Evolutionary conservation across 2,888 invertebrate species (phyloP).

Genomic region (Dryomyza anilis): DNA sequence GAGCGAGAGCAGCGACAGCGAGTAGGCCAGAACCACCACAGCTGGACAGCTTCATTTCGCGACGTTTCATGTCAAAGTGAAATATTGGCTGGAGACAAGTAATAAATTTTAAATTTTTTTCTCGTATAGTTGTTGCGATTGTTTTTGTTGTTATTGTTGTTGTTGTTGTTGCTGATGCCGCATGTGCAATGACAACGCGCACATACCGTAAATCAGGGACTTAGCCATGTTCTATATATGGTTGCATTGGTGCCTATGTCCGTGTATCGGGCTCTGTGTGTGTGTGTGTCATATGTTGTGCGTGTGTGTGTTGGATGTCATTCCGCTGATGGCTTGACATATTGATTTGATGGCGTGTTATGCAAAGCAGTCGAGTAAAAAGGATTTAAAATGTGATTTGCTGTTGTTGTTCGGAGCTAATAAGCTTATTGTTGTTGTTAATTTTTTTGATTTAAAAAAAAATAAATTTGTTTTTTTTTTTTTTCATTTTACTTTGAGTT

Average conservation of each 20-base stretch:
- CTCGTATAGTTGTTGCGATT: conserved; percentile 39
- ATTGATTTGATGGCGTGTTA: conserved; percentile 51
- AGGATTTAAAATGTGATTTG: conserved; percentile 10
- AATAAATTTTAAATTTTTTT: conserved; percentile 54
- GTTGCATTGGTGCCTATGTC: background rate
- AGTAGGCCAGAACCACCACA: conserved; percentile 40
- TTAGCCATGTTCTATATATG: conserved; percentile 42
- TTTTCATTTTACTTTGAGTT: background rate
- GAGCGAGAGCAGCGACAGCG: background rate
- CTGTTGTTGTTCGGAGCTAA: background rate
- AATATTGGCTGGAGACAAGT: conserved; percentile 60
- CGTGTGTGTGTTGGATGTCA: conserved; percentile 3
- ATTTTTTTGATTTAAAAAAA: background rate
- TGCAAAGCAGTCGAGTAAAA: conserved; percentile 21
- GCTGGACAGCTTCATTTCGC: conserved; percentile 57
- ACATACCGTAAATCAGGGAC: conserved; percentile 54
- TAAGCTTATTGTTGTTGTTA: background rate
- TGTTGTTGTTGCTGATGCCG: conserved; percentile 23
- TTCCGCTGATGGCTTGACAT: conserved; percentile 36
- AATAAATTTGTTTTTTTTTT: background rate
- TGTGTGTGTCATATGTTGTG: background rate
- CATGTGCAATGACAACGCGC: conserved; percentile 28
- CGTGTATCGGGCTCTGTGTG: background rate
- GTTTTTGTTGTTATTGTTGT: conserved; percentile 30
- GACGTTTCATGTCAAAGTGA: conserved; percentile 58